Base-by-base conservation (phyloP, 2,888 invertebrate genomes). In the Orthosia cruda region DNA sequence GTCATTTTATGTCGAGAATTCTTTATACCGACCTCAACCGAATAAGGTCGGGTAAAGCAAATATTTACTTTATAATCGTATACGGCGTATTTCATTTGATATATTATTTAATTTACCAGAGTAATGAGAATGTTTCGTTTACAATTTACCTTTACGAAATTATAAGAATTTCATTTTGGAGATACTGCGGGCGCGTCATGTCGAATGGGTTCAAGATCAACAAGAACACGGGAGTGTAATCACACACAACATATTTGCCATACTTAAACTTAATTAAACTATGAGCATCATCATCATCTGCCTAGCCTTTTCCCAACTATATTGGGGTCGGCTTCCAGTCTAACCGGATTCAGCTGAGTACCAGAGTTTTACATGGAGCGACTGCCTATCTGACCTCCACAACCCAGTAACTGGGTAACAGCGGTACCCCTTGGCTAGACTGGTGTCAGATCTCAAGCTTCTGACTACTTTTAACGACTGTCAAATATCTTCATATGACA, bases 51-150 rank as follows among this genome's bases (percentile, higher is more conserved):
- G 62, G 58, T 26, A 74, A 77, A 57, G 74, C 67, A 82, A 84
- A 84, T 78, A 74, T 83, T 86, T 86, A 54, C 70, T 74, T 86
- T 71, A 78, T 75, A 84, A 81, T 81, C 84, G 62, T 71, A 84
- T 61, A 71, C 69, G 47, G 69, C 57, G 74, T 78, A 73, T 81
- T 79, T 81, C 66, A 77, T 79, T 85, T 77, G 58, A 70, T 74
- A 72, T 74, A 54, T 85, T 63, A 75, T 74, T 76, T 78, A 75
- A 76, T 81, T 77, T 74, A 66, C 64, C 67, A 70, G 64, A 71
- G 71, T 78, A 63, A 61, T 50, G 79, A 62, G 45, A 66, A 77
- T 71, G 45, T 80, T 78, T 66, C 75, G 64, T 69, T 74, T 69
- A 68, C 26, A 63, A 62, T 79, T 79, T 66, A 73, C 73, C 32